Base-by-base conservation (phyloP, 2,888 invertebrate genomes). In the Eremobia ochroleuca region DNA sequence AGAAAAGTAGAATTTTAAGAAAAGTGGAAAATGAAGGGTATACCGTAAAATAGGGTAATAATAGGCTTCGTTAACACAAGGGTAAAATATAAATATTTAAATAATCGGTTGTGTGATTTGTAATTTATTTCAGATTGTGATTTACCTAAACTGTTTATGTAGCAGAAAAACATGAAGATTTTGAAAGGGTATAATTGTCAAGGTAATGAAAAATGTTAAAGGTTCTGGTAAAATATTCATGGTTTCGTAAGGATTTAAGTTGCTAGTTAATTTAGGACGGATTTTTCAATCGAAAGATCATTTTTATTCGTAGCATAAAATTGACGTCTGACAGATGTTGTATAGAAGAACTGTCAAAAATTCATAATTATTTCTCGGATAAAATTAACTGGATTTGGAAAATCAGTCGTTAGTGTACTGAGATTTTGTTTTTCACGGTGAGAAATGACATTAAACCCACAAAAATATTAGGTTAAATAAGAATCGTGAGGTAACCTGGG, bases 21-120 rank as follows among this genome's bases (percentile, higher is more conserved):
- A 6, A 37, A 66, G 2, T 4, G 31, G 4, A 49, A 31, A 58
- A 40, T 76, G 52, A 43, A 34, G 40, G 11, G 1, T 43, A 31
- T 64, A 13, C 5, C 31, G 21, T 61, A 61, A 52, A 78, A 66
- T 43, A 18, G n/a, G 49, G 21, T 28, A 61, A 61, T 67, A 28
- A 59, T 13, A 61, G 5, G 40, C 40, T 43, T 61, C 40, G 15
- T 34, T 77, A 52, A 18, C 8, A 2, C 37, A 2, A 3, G 5
- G 1, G 1, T 21, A 15, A 28, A 65, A 31, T 11, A n/a, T 3
- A 13, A 0, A 11, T 40, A 49, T 1, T 40, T 28, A 43, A 25
- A 31, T 71, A 28, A 55, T 59, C 11, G 40, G 11, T n/a, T 0
- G 21, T 34, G 8, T 9, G 43, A 18, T 64, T 62, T 75, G n/a